Conservation (phyloP, 2,113 vertebrate species). For the Lycocorax pyrrhopterus region DNA sequence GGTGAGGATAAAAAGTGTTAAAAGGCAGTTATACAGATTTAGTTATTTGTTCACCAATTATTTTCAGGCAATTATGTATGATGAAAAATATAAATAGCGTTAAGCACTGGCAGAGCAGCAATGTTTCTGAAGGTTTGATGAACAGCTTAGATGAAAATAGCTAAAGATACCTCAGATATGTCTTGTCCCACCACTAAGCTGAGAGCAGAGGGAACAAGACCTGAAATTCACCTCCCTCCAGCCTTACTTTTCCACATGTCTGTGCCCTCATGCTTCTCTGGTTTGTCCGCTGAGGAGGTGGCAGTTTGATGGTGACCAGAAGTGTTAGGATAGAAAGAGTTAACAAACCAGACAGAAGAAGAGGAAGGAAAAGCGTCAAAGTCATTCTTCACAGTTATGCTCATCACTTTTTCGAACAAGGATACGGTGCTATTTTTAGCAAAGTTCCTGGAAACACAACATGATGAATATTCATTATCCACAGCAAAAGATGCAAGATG, state of each 20-base stretch:
- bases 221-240: neutral
- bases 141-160: neutral
- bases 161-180: neutral
- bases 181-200: neutral
- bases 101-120: neutral
- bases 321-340: neutral
- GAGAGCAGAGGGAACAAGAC: neutral
- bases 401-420: conserved; percentile 16
- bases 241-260: neutral
- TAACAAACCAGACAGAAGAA: neutral
- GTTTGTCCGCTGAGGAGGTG: neutral
- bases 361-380: neutral
- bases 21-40: neutral
- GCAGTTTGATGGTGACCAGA: neutral
- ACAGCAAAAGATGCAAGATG: neutral
- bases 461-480: conserved; percentile 21
- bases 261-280: neutral
- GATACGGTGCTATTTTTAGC: neutral
- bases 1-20: neutral
- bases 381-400: neutral
- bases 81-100: neutral
- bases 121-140: neutral
- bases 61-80: neutral
- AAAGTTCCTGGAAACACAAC: conserved; percentile 16
- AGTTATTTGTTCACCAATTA: neutral